Base-by-base conservation (phyloP, 2,797 vertebrate genomes). In the Lacerta bilineata region DNA sequence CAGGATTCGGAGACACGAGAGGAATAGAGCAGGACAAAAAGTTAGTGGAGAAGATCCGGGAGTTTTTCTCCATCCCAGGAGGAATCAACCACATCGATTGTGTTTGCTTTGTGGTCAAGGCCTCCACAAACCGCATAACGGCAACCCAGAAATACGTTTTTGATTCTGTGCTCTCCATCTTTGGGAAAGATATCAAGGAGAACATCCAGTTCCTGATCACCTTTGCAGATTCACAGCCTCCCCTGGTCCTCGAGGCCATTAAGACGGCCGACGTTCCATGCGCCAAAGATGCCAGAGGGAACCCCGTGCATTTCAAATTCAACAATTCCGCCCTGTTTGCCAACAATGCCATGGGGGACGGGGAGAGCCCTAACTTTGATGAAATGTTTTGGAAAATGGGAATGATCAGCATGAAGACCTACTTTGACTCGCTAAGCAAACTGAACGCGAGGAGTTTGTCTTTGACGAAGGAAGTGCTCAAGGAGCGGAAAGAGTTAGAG, bases 1-100 rank as follows among this genome's bases (percentile, higher is more conserved):
- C 94, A 39, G 94, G 92, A 36, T 95, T 91, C 80, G 87, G 90
- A 41, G 87, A 92, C 61, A 90, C 90, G 1, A 50, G 46, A 61
- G 92, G 87, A 43, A 29, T n/a, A n/a, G 83, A 83, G 2, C 11
- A 55, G 0, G 93, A 92, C 29, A 83, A 83, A 72, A 3, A 41
- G 17, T 76, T 95, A 4, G 80, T 50, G 6, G 13, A 83, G 20
- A 10, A 83, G 25, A 81, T 93, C 9, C 10, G 20, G n/a, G 20
- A 43, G 29, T 90, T 90, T 77, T 89, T 92, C 55, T 84, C 66
- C 33, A 36, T 46, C 17, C 46, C 25, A 17, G 64, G 66, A 3
- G 80, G 80, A 4, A 69, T 46, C 8, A 71, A 86, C 50, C 83
- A 87, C 9, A 85, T 93, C 0, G 86, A 90, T 15, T 80, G 88